Evolutionary conservation across 35 echinoderm and acorn worm genomes (phyloP).

Genomic region (Stichopus chloronotus): DNA sequence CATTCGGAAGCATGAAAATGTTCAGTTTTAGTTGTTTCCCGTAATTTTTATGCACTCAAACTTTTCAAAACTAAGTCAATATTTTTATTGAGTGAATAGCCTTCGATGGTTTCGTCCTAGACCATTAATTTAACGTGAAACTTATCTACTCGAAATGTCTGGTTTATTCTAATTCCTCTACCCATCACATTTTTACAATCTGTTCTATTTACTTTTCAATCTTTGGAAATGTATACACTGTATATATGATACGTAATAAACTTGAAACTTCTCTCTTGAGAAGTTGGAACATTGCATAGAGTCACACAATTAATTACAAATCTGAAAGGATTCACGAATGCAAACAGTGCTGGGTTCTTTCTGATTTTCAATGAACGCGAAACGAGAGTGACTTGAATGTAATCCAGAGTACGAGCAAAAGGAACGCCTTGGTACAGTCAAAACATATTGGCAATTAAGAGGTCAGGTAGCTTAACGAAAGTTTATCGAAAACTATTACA

Average conservation of each 20-base stretch:
- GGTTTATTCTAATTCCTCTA: too few relatives aligned
- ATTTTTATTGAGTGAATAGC: not conserved
- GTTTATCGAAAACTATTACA: not conserved
- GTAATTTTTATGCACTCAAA: not conserved
- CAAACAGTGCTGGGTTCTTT: not conserved
- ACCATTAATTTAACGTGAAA: not conserved
- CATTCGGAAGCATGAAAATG: not conserved
- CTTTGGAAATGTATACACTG: too few relatives aligned
- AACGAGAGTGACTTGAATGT: not conserved
- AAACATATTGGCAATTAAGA: not conserved
- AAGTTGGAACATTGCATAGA: not conserved
- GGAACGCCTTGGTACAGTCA: not conserved
- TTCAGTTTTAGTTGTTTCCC: not conserved
- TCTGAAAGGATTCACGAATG: not conserved
- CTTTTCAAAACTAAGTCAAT: not conserved
- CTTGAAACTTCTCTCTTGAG: too few relatives aligned
- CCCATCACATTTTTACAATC: too few relatives aligned
- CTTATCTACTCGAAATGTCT: too few relatives aligned
- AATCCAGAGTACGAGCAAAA: not conserved
- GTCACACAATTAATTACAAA: not conserved
- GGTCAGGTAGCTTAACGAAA: not conserved
- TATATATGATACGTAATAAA: too few relatives aligned
- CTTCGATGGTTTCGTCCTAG: not conserved
- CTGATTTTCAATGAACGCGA: not conserved
- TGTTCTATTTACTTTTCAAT: too few relatives aligned